Evolutionary conservation across 2,888 invertebrate genomes (phyloP), one percentile per base, ranked within the genome.

Genomic region (Drosophila infuscata): DNA sequence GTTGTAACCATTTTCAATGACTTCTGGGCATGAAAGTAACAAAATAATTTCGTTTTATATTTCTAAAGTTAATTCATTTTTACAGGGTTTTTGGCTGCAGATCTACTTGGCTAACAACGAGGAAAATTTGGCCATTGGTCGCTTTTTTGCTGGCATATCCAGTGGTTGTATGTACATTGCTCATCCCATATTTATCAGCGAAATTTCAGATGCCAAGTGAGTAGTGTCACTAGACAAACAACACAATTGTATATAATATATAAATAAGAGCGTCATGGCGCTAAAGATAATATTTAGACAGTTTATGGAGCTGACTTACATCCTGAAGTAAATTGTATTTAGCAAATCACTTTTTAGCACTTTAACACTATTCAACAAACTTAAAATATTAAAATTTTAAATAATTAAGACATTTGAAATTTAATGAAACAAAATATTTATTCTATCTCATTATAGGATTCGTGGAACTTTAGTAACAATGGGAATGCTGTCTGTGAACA

Each of bases 401-500:
- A 20, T 12, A 43, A 43, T 43, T 20, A 41, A 17, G 9, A n/a
- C n/a, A 41, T 41, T 41, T 4, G n/a, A n/a, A n/a, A 41, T 41
- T 4, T n/a, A 4, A 41, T 41, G 8, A 17, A 11, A 11, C 6
- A 3, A 6, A 11, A 11, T 43, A 43, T 20, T 41, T 11, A 25
- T 5, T 41, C 4, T 2, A n/a, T 41, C 5, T 33, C 38, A 17
- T 84, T 79, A 1, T 56, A 92, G 92, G 48, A 89, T 93, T 51
- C 92, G 93, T 11, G 93, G 93, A 3, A 87, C 91, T 3, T 80
- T 93, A 3, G 83, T 90, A 2, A 81, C 93, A 6, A 82, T 92
- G 79, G 80, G 92, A 0, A 88, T 91, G 78, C 72, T 93, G 12
- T 82, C 91, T 8, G 75, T 92, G 3, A 92, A 92, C 56, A 68